Percentiles rank a stretch among this genome's conserved stretches.
Conservation (phyloP, 53 echinoderm and acorn worm species). For the Apostichopus leukothele region DNA sequence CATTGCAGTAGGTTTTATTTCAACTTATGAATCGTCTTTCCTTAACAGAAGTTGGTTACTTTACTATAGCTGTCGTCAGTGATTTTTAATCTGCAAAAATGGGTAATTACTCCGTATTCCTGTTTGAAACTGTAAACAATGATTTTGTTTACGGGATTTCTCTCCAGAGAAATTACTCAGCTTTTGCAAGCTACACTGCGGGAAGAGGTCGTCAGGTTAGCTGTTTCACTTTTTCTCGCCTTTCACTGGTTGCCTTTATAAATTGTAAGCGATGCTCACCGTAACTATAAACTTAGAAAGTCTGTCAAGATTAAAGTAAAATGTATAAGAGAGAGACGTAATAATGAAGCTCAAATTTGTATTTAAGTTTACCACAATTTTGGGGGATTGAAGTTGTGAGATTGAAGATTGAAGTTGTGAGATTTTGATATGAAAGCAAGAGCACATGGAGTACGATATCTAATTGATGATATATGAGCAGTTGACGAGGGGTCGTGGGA, state of each 20-base stretch:
- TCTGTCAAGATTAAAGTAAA: no score
- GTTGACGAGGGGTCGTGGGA: no score
- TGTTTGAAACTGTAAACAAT: not conserved
- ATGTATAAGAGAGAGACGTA: not conserved
- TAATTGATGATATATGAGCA: no score
- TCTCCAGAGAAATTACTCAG: not conserved
- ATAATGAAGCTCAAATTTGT: not conserved
- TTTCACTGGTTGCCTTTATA: not conserved
- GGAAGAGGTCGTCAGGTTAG: not conserved
- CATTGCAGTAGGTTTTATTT: not conserved
- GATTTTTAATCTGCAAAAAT: slow-evolving; percentile 1
- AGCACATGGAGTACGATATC: no score
- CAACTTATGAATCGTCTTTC: not conserved
- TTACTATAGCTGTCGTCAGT: not conserved
- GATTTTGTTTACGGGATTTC: not conserved
- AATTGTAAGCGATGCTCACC: not conserved
- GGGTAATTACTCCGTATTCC: slow-evolving; percentile 11
- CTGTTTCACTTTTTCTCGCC: not conserved
- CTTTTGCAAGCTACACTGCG: not conserved
- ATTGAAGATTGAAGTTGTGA: no score
- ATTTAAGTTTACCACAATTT: not conserved
- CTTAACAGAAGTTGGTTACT: not conserved
- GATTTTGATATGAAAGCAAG: no score
- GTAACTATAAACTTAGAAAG: not conserved
- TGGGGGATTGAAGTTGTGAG: no score